These are phyloP conservation scores for Clarias magur DNA, from an alignment of 2,113 vertebrate genomes.

Conservation along the genomic window DNA sequence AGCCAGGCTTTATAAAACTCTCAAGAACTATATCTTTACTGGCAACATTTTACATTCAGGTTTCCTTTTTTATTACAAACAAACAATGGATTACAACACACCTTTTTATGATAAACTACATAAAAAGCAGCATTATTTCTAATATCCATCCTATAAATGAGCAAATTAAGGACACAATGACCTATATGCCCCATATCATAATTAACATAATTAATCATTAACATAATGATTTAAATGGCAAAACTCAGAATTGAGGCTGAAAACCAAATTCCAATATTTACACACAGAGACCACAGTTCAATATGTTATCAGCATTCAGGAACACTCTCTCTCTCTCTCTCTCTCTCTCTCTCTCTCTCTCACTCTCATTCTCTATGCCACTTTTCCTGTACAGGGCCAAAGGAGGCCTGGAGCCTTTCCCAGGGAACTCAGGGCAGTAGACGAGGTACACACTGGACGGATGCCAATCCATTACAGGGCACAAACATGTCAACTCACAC, in stretches of 20 bases:
- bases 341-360: too few relatives aligned
- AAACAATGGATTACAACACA: neutral
- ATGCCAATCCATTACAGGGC: too few relatives aligned
- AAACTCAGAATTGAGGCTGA: neutral
- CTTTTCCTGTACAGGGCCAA: too few relatives aligned
- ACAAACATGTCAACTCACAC: too few relatives aligned
- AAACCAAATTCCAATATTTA: constrained; percentile 19
- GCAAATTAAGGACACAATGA: neutral
- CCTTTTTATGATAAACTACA: neutral
- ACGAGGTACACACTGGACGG: too few relatives aligned
- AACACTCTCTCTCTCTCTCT: neutral
- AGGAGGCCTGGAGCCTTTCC: too few relatives aligned
- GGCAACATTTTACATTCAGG: neutral
- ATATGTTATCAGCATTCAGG: neutral
- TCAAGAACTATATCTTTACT: neutral
- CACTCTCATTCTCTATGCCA: too few relatives aligned
- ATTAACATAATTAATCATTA: neutral
- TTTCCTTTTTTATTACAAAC: neutral
- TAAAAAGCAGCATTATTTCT: neutral
- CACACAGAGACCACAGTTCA: neutral
- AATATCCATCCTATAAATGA: neutral
- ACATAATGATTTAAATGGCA: neutral
- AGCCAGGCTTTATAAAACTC: neutral
- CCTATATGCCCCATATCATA: neutral
- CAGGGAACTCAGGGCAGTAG: too few relatives aligned